Evolutionary conservation across 2,113 vertebrate genomes (phyloP), one percentile per base, ranked within the genome.

Genomic region (Donacobius atricapilla): DNA sequence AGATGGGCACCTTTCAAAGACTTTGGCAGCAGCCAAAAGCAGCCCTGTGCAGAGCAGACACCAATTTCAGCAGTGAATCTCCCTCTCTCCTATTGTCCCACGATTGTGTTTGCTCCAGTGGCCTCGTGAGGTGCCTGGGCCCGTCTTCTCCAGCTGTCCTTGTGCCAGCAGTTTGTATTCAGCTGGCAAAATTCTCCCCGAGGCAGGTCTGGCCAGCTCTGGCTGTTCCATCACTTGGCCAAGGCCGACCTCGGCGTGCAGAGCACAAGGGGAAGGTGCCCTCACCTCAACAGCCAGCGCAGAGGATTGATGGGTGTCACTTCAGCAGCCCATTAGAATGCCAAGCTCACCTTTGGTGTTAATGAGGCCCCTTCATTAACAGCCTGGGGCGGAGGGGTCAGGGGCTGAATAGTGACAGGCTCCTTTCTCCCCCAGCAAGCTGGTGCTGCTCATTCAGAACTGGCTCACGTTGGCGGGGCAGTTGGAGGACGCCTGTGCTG

Each of bases 331-430:
- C 93, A 44, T 58, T 80, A 48, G 24, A 86, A 83, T 50, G 66
- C 68, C 92, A 90, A 58, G 19, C 87, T 96, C 96, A 94, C 93
- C 95, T 94, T 93, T 47, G 84, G 85, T 90, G 90, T 86, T 96
- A 97, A 97, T 68, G 96, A 94, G 88, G 87, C 87, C 68, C 87
- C 82, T 88, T 97, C 92, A 86, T 93, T 94, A 96, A 35, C 15
- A 93, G 93, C 82, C 64, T 63, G 10, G 35, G 93, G 92, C 85
- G 75, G 64, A 93, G 60, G 79, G 94, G 93, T 94, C 90, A 65
- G 76, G 83, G 68, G 8, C 51, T 96, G 83, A 96, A 94, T 87
- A 60, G 92, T 81, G 85, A 15, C 88, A 37, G 76, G 19, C 85
- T 94, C 79, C 87, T 90, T 97, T 96, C 93, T 93, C 93, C 69